Evolutionary conservation across 1,140 invertebrate genomes (phyloP).

Genomic region (Aphelinus certus): DNA sequence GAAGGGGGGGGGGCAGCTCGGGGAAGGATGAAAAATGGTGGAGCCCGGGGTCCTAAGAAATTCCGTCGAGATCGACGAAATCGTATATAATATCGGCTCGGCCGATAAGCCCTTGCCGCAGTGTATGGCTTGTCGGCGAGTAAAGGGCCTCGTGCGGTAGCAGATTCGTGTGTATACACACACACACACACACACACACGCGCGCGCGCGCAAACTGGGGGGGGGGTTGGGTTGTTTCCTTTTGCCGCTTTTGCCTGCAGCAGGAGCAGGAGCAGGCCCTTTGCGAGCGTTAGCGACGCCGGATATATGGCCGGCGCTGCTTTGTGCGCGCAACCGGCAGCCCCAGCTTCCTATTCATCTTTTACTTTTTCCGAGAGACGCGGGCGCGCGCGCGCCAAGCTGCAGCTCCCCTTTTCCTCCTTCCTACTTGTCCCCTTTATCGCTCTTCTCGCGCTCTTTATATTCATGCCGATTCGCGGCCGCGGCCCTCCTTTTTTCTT

Average conservation of each 20-base stretch:
- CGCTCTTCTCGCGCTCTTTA: slow-evolving; percentile 42
- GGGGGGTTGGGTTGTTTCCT: slow-evolving; percentile 15
- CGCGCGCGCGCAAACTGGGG: background rate
- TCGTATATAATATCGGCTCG: slow-evolving; percentile 21
- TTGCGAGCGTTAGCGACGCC: slow-evolving; percentile 10
- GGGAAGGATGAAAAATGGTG: no score
- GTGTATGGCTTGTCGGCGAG: background rate
- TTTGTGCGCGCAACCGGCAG: background rate
- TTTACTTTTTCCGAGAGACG: slow-evolving; percentile 30
- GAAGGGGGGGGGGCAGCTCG: no score
- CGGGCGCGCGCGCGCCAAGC: slow-evolving; percentile 15
- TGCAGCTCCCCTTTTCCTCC: slow-evolving; percentile 31
- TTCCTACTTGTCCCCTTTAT: slow-evolving; percentile 29
- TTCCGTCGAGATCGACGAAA: background rate
- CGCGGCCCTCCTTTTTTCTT: background rate
- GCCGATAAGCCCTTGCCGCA: slow-evolving; percentile 1
- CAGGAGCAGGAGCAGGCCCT: slow-evolving; percentile 10
- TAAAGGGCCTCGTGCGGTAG: no score
- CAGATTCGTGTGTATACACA: background rate
- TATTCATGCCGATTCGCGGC: slow-evolving; percentile 1
- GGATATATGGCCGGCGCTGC: background rate
- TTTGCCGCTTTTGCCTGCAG: slow-evolving; percentile 8
- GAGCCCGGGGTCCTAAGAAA: no score
- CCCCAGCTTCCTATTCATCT: slow-evolving; percentile 39
- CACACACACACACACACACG: background rate